Conservation (phyloP, 2,113 vertebrate species). For the Hiodon alosoides region DNA sequence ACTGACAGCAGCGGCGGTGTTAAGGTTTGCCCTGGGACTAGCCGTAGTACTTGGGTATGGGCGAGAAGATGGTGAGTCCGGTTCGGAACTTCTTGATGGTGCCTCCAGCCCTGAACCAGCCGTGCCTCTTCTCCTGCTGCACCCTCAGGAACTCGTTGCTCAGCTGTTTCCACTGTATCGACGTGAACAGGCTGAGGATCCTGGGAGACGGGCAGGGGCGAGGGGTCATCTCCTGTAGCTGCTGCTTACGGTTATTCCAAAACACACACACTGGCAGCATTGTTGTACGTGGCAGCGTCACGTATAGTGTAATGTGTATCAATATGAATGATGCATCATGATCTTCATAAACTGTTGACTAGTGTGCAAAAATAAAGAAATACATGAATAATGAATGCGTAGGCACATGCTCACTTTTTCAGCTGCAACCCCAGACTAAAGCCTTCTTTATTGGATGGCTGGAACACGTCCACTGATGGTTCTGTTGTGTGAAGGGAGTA, state of each 20-base stretch:
- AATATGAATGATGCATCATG: too few relatives aligned
- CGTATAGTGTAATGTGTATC: too few relatives aligned
- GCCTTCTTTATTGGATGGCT: conserved; percentile 95
- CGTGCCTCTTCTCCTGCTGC: conserved; percentile 96
- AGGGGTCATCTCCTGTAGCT: not conserved
- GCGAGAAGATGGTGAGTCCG: conserved; percentile 97
- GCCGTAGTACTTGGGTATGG: conserved; percentile 85
- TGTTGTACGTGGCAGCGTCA: too few relatives aligned
- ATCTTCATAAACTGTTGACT: too few relatives aligned
- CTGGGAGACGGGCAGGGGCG: conserved; percentile 47
- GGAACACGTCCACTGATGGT: conserved; percentile 95
- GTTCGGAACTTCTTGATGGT: conserved; percentile 98
- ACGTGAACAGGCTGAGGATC: conserved; percentile 93
- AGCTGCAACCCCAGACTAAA: conserved; percentile 94
- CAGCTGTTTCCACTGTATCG: conserved; percentile 98
- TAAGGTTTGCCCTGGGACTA: too few relatives aligned
- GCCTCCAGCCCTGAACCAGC: conserved; percentile 96
- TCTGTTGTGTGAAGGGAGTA: conserved; percentile 54
- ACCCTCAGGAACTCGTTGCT: conserved; percentile 98
- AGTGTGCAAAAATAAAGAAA: not conserved
- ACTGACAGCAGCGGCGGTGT: too few relatives aligned
- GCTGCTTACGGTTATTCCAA: too few relatives aligned
- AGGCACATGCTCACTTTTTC: conserved; percentile 78
- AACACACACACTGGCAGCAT: too few relatives aligned
- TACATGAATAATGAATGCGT: too few relatives aligned